Base-by-base conservation (phyloP, 2,888 invertebrate genomes). In the Pocota personata region DNA sequence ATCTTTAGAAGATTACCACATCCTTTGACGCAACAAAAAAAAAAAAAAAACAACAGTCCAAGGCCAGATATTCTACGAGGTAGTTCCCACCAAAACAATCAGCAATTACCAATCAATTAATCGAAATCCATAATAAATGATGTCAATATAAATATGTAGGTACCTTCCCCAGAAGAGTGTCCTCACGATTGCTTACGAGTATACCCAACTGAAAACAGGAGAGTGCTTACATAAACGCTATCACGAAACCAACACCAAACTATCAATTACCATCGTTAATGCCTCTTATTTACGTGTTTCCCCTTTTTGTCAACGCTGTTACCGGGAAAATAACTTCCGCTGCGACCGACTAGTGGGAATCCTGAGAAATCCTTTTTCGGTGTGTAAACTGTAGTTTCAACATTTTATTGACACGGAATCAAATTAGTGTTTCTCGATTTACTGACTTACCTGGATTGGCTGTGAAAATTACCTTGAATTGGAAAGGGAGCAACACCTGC, bases 241-340 rank as follows among this genome's bases (percentile, higher is more conserved):
- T 71, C 76, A 82, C 55, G 60, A 67, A 80, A 52, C 37, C 72
- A 57, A 83, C 57, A 60, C 27, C 83, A 57, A 86, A 82, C 86
- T 82, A 86, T 86, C 86, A 86, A 86, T 86, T 86, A 86, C 82
- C 52, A 35, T 58, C 55, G 82, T 82, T 82, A 86, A 72, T 73
- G 60, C 40, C 72, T 43, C 72, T 82, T 86, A 77, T 77, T 86
- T 82, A 82, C 60, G 82, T 55, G 76, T 66, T 66, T 71, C 55
- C 57, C 82, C 32, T 67, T 58, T 71, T 52, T 75, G 62, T 69
- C 40, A 43, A 66, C 52, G 35, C 37, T n/a, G 37, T 50, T 48
- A 43, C 19, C 66, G 66, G 67, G 72, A 77, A 86, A 86, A 50
- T 72, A 82, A 82, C 86, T 86, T 86, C 86, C 86, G 86, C 43